These are phyloP conservation scores for Achatina immaculata DNA, from an alignment of 1,140 invertebrate species.

Conservation along the genomic window DNA sequence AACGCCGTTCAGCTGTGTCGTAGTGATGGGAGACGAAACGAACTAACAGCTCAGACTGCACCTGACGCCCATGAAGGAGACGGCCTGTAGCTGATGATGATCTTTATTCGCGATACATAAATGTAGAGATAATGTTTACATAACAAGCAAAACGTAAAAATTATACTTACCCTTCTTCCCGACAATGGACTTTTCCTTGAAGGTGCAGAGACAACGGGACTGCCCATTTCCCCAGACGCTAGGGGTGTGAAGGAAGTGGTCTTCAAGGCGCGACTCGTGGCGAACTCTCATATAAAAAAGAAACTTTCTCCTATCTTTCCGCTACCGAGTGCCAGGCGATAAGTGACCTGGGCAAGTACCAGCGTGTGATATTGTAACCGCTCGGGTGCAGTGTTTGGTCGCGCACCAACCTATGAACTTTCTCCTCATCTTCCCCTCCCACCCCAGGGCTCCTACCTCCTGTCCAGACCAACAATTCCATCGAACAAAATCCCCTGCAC, in stretches of 20 bases:
- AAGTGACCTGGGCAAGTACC: not conserved
- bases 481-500: not conserved
- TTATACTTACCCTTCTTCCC: conserved; percentile 27
- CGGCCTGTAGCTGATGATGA: no score
- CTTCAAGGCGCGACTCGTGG: not conserved
- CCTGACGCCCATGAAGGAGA: no score
- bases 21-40: no score
- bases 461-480: not conserved
- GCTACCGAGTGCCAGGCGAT: not conserved
- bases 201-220: conserved; percentile 17
- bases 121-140: no score
- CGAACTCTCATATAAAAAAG: not conserved
- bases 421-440: not conserved
- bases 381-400: not conserved
- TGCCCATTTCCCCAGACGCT: conserved; percentile 1
- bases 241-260: not conserved
- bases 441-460: not conserved
- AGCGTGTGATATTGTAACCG: not conserved
- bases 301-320: not conserved
- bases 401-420: not conserved
- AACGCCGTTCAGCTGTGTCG: no score
- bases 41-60: no score
- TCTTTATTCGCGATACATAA: no score
- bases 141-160: no score
- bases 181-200: conserved; percentile 27